Conservation (phyloP, 2,888 invertebrate genomes). For the Drosophila macrothrix region DNA sequence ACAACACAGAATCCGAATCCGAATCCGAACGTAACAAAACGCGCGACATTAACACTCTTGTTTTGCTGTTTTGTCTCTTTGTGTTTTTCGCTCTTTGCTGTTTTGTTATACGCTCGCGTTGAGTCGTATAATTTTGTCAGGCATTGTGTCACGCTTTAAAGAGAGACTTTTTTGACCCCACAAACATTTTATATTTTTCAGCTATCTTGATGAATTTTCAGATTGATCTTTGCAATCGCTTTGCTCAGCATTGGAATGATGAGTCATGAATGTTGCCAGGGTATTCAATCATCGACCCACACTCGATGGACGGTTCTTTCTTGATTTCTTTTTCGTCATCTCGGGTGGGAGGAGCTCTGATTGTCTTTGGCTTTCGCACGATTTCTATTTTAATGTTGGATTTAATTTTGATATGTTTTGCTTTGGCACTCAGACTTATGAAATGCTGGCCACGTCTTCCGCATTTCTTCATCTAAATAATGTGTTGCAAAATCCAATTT, state of each 20-base stretch:
- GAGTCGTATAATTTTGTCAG: background rate
- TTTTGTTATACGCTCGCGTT: constrained; percentile 3
- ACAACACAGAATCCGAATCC: constrained; percentile 38
- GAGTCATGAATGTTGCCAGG: background rate
- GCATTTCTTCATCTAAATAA: constrained; percentile 50
- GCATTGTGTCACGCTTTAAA: constrained; percentile 2
- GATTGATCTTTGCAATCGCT: background rate
- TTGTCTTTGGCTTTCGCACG: constrained; percentile 70
- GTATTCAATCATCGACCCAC: constrained; percentile 9
- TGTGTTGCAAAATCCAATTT: constrained; percentile 38
- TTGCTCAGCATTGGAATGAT: background rate
- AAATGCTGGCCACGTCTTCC: constrained; percentile 58
- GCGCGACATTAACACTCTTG: constrained; percentile 64
- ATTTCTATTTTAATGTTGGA: constrained; percentile 66
- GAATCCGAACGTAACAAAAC: constrained; percentile 45
- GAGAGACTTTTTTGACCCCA: background rate
- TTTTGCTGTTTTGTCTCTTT: constrained; percentile 38
- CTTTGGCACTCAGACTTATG: constrained; percentile 16
- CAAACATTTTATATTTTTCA: background rate
- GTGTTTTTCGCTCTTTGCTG: constrained; percentile 1
- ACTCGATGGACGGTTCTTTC: background rate
- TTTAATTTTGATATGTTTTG: constrained; percentile 28
- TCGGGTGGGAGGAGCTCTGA: constrained; percentile 26
- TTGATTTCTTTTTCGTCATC: constrained; percentile 13
- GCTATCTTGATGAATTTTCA: background rate